phyloP scores from a whole-genome alignment of 1,140 invertebrate genomes.

The Drosophila burlai region DNA sequence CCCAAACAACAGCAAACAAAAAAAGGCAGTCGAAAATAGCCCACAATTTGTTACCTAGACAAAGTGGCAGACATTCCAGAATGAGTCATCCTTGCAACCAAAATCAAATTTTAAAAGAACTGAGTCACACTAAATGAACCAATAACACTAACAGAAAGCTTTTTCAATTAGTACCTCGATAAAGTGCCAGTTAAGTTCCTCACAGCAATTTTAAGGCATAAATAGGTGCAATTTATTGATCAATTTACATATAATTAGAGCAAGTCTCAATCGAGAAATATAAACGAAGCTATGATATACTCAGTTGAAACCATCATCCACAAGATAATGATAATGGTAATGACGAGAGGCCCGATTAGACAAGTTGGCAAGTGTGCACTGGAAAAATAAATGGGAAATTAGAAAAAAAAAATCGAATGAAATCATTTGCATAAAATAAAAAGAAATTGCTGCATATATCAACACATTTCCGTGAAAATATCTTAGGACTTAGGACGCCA shows the following conservation, averaged over 20 bases:
- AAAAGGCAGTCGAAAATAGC: neutral
- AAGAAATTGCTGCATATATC: too few relatives aligned
- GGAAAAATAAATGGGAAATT: neutral
- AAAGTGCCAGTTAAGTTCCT: neutral
- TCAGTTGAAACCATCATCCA: slow-evolving; percentile 4
- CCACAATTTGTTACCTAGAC: slow-evolving; percentile 14
- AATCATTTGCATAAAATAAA: neutral
- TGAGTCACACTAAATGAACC: slow-evolving; percentile 4
- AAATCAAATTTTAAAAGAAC: neutral
- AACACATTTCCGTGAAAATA: too few relatives aligned
- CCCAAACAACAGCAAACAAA: slow-evolving; percentile 20
- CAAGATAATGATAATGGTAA: slow-evolving; percentile 62
- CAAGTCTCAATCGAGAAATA: neutral
- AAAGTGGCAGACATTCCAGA: slow-evolving; percentile 16
- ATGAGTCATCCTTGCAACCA: slow-evolving; percentile 9
- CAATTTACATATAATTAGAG: slow-evolving; percentile 14
- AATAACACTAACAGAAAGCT: neutral
- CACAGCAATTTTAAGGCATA: neutral
- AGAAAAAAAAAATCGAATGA: neutral
- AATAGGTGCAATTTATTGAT: slow-evolving; percentile 15
- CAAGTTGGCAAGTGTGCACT: slow-evolving; percentile 6
- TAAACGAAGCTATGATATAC: slow-evolving; percentile 1
- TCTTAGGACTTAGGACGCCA: too few relatives aligned
- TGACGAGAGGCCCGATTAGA: slow-evolving; percentile 59
- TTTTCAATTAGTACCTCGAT: slow-evolving; percentile 5